A percentile compares a stretch with the other conserved stretches of the same genome.
phyloP scores from a whole-genome alignment of 2,888 invertebrate species.

The Ellobium chinense region DNA sequence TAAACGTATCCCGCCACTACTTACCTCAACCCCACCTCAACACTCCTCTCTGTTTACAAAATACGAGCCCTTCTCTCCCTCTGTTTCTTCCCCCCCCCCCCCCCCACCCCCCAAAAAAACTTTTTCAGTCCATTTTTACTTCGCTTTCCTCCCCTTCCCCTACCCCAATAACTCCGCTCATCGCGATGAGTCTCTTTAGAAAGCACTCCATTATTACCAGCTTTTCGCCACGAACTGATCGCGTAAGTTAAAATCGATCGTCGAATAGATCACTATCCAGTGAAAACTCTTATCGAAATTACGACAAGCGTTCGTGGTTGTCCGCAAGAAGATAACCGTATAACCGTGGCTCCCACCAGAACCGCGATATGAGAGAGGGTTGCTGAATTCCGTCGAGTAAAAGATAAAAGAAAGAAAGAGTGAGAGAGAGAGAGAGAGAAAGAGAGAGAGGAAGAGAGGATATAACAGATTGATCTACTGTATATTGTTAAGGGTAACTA shows the following conservation, averaged over 20 bases:
- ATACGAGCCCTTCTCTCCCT: too few species aligned
- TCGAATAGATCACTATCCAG: neutral
- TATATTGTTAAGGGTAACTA: too few species aligned
- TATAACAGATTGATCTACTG: too few species aligned
- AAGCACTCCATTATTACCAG: neutral
- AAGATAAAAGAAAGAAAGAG: neutral
- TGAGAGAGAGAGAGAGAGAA: constrained; percentile 12
- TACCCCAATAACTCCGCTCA: neutral
- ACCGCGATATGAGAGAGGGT: too few species aligned
- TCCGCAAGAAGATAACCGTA: neutral
- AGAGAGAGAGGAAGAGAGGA: neutral
- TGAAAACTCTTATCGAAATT: neutral
- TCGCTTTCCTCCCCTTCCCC: neutral
- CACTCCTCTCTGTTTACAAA: too few species aligned
- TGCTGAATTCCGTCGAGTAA: too few species aligned
- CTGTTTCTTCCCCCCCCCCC: too few species aligned
- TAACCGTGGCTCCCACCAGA: too few species aligned
- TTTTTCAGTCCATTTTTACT: too few species aligned
- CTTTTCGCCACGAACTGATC: neutral
- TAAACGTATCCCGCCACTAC: too few species aligned
- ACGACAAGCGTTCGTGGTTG: neutral
- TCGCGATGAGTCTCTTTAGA: neutral
- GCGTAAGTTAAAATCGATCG: neutral
- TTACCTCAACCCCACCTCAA: too few species aligned
- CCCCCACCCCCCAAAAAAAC: too few species aligned